Base-by-base conservation (phyloP, 1,140 invertebrate genomes). In the Lasaia peninsularis region DNA sequence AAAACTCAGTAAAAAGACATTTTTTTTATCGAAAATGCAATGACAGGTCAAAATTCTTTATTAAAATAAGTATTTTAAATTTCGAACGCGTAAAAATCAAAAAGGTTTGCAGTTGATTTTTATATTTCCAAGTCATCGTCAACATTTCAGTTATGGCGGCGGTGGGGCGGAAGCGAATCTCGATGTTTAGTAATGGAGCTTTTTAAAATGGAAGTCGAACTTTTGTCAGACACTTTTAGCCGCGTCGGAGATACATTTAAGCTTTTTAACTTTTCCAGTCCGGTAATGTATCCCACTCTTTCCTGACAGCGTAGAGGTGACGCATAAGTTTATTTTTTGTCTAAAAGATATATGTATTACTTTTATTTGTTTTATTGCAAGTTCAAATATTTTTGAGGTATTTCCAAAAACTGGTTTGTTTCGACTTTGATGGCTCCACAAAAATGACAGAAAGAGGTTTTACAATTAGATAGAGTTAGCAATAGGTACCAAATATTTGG, bases 231-330 rank as follows among this genome's bases (percentile, higher is more conserved):
- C 83, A 86, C 86, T 88, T 88, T 87, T 86, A 87, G 86, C 84
- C 82, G 77, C 75, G 78, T 75, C 79, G 73, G 80, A 81, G 84
- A 88, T 88, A 88, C 86, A 88, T 88, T 88, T 88, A 88, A 87
- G 86, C 86, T 88, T 88, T 88, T 88, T 87, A 88, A 88, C 86
- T 88, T 88, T 88, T 87, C 86, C 82, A 86, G 82, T 87, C 82
- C 78, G 73, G 82, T 88, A 88, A 88, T 88, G 82, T 88, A 88
- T 86, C 79, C 82, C 73, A 76, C 75, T 78, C 75, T 79, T 76
- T 80, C 71, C 65, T 78, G 66, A 73, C 73, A 69, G 81, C 58
- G 63, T 54, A 65, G 63, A 83, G 77, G 79, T 85, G 78, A 77
- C 74, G 72, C 67, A 70, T 80, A 76, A 80, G 73, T 78, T 81